phyloP scores from a whole-genome alignment of 2,888 invertebrate genomes.

The Eubasilissa splendida region DNA sequence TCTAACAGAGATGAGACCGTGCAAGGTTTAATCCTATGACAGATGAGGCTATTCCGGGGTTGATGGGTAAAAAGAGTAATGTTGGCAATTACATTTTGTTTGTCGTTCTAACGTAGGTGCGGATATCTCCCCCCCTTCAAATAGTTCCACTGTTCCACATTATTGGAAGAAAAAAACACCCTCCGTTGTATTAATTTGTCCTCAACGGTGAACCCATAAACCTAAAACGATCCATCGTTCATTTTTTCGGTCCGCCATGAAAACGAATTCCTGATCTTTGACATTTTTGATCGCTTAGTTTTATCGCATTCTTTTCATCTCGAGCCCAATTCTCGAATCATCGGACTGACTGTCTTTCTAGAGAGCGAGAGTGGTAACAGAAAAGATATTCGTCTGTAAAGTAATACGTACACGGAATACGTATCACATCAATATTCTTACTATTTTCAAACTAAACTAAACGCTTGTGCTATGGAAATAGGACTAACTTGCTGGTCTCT shows the following conservation, averaged over 20 bases:
- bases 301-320: background rate
- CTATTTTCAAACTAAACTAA: too few species aligned
- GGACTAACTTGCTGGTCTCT: too few species aligned
- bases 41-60: conserved; percentile 44
- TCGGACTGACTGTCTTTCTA: too few species aligned
- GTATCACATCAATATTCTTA: too few species aligned
- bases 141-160: conserved; percentile 51
- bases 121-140: conserved; percentile 49
- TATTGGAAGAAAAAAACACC: conserved; percentile 34
- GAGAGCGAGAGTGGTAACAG: too few species aligned
- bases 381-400: too few species aligned
- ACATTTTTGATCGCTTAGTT: conserved; percentile 12
- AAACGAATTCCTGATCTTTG: conserved; percentile 14
- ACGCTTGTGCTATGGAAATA: too few species aligned
- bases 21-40: conserved; percentile 52
- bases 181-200: background rate
- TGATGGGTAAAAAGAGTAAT: conserved; percentile 50
- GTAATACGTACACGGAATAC: too few species aligned
- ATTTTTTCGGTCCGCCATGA: conserved; percentile 17
- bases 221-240: conserved; percentile 22
- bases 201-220: conserved; percentile 26
- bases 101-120: conserved; percentile 43
- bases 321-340: too few species aligned
- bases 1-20: background rate
- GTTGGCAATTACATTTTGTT: conserved; percentile 55